Conservation (phyloP, 1,140 invertebrate species). For the Caenorhabditis brenneri region DNA sequence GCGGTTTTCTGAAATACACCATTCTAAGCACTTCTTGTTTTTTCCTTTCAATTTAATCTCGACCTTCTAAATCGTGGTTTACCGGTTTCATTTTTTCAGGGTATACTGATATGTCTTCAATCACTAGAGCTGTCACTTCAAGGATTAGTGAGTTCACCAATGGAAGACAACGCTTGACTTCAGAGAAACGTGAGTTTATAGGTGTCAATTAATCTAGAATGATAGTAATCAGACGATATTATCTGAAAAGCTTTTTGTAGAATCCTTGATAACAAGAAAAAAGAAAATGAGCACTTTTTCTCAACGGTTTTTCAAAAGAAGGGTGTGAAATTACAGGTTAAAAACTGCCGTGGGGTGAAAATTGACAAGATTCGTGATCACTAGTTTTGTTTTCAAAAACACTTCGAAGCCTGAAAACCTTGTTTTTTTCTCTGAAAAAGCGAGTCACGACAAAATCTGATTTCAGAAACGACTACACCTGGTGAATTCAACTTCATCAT, state of each 20-base stretch:
- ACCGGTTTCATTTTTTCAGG: background rate
- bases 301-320: too few species aligned
- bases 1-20: slow-evolving; percentile 14
- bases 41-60: background rate
- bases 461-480: slow-evolving; percentile 19
- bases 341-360: background rate
- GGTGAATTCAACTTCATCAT: slow-evolving; percentile 35
- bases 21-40: background rate
- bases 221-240: too few species aligned
- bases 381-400: background rate
- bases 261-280: too few species aligned
- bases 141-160: background rate
- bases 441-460: background rate
- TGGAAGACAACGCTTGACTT: background rate
- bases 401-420: background rate
- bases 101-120: slow-evolving; percentile 34
- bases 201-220: too few species aligned
- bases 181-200: background rate
- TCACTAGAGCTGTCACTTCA: slow-evolving; percentile 16
- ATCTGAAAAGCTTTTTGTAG: too few species aligned
- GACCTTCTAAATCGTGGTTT: background rate
- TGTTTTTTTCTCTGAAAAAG: background rate
- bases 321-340: too few species aligned
- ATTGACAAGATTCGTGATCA: background rate
- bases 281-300: too few species aligned